These are phyloP conservation scores for Nerophis ophidion DNA, from an alignment of 2,113 vertebrate species.

Conservation along the genomic window DNA sequence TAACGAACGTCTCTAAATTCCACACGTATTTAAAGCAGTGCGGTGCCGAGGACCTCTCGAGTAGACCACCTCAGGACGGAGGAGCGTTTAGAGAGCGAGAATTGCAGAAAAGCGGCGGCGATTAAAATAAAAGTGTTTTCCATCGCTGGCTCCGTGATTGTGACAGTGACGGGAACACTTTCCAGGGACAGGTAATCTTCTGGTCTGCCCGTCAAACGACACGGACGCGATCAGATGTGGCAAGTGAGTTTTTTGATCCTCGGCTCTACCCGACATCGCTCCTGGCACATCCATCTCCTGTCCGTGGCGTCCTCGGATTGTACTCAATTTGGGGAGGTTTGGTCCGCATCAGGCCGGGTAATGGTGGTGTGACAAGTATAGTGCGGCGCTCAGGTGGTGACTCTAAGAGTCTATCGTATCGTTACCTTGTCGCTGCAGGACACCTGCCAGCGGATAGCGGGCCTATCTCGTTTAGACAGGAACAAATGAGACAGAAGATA, in stretches of 20 bases:
- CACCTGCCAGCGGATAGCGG: constrained; percentile 35
- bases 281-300: neutral
- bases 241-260: constrained; percentile 10
- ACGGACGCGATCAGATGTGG: constrained; percentile 2
- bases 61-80: constrained; percentile 34
- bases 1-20: constrained; percentile 26
- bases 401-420: constrained; percentile 21
- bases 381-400: constrained; percentile 32
- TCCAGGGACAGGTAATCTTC: constrained; percentile 16
- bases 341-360: constrained; percentile 18
- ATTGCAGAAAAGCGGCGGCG: constrained; percentile 3
- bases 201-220: constrained; percentile 18
- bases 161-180: constrained; percentile 6
- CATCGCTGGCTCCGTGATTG: neutral
- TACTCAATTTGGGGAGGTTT: constrained; percentile 16
- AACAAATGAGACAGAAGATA: constrained; percentile 49
- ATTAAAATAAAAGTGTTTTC: constrained; percentile 14
- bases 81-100: constrained; percentile 21
- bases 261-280: constrained; percentile 2
- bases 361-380: constrained; percentile 31
- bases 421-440: constrained; percentile 31
- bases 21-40: constrained; percentile 36
- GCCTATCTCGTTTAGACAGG: constrained; percentile 48
- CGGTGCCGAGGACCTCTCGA: constrained; percentile 22
- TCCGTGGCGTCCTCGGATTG: constrained; percentile 39